phyloP scores from a whole-genome alignment of 2,113 vertebrate genomes.

The Ramphastos sulfuratus region DNA sequence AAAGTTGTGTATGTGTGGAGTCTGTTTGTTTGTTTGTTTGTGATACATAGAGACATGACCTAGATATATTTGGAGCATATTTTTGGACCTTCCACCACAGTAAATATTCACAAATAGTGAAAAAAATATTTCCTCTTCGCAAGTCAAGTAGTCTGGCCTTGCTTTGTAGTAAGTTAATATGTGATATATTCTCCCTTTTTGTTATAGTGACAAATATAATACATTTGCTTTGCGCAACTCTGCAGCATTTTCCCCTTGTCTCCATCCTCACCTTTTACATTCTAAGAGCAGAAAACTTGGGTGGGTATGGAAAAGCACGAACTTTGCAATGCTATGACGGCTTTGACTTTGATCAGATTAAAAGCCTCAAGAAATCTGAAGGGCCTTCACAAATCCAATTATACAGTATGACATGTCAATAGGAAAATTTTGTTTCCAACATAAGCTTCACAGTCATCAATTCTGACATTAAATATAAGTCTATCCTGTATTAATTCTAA shows the following conservation, averaged over 20 bases:
- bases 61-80: no score
- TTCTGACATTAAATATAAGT: not conserved
- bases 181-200: not conserved
- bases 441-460: not conserved
- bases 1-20: no score
- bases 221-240: not conserved
- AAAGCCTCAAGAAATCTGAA: not conserved
- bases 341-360: conserved; percentile 27
- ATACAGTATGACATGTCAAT: not conserved
- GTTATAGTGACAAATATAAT: not conserved
- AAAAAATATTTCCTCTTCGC: not conserved
- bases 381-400: conserved; percentile 20
- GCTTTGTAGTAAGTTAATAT: not conserved
- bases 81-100: no score
- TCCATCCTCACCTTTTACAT: not conserved
- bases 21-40: no score
- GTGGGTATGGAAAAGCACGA: not conserved
- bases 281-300: not conserved
- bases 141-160: not conserved
- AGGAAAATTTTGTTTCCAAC: conserved; percentile 13
- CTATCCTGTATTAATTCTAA: not conserved
- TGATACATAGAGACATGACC: no score
- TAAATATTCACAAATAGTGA: not conserved
- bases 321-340: not conserved
- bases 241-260: not conserved